Evolutionary conservation across 2,113 vertebrate genomes (phyloP), one percentile per base, ranked within the genome.

Genomic region (Antennarius striatus): DNA sequence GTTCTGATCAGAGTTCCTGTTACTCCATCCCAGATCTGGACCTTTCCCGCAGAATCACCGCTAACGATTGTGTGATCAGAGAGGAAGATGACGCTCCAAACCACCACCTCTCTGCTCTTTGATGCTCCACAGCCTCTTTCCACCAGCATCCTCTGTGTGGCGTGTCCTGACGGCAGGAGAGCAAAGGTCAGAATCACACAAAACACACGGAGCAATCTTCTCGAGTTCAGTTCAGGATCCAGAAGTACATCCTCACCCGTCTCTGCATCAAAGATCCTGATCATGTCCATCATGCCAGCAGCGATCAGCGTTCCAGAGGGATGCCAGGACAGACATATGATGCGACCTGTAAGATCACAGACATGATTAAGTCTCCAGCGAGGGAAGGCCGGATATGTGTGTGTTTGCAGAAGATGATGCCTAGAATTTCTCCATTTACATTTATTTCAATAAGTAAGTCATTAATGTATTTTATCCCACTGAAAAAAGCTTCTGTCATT

Each of bases 301-400:
- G 88, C 95, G 4, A 98, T 89, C 66, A 82, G 91, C 4, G 86
- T 71, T 28, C 85, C 96, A 0, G 91, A 93, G 0, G 93, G 92
- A 68, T 96, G 94, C 98, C 98, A 99, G 60, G 93, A 94, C 17
- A 99, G 86, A 63, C 94, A 96, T 11, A 98, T 71, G 58, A 98
- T 85, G 0, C 97, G 97, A 64, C 93, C 97, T 98, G 69, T 0
- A 63, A 13, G 39, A 73, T 4, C 32, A 36, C 5, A 36, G 32
- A 4, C 32, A 36, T 7, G 7, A 4, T 36, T 4, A 36, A 36
- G 1, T 36, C 32, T 36, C 32, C 32, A 5, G 32, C 32, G 32
- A 36, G 32, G 32, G 32, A 36, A 36, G 32, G 32, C 32, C 7
- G 32, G 32, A 36, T 22, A 2, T 22, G 22, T 22, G 22, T 22